Evolutionary conservation across 2,888 invertebrate genomes (phyloP), one percentile per base, ranked within the genome.

Genomic region (Eustalomyia histrio): DNA sequence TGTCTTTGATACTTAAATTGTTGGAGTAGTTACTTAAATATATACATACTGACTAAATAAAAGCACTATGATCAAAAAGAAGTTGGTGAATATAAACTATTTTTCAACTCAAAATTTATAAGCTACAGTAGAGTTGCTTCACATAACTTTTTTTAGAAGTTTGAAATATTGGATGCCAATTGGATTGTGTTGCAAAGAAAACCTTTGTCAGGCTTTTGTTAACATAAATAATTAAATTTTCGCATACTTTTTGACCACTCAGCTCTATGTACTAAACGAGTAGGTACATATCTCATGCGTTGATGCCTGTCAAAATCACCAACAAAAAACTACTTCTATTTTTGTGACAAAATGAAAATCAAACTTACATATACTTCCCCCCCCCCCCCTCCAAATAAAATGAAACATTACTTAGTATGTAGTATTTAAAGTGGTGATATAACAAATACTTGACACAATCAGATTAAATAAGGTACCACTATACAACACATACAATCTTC

Each of bases 361-460:
- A 17, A 52, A 57, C 16, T 16, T 33, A 50, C n/a, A 64, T 9
- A 33, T 57, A 14, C 24, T 57, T 16, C 9, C 16, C 57, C 57
- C 24, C 21, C 9, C n/a, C n/a, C n/a, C n/a, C n/a, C n/a, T n/a
- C n/a, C n/a, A 55, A 10, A 24, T 21, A 21, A 69, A 24, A 5
- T 50, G 33, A 17, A 60, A 76, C 21, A 71, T 61, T 53, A 60
- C 47, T 78, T 65, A n/a, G 29, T 58, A 67, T 57, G 61, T 61
- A 71, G 74, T 75, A 75, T 61, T 81, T 69, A 67, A 78, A 81
- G 78, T 81, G 78, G 78, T 75, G 81, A 73, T 81, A 63, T 63
- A 65, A 81, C 81, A 75, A 78, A 80, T 65, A 76, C 76, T 74
- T 76, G 76, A 78, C 71, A 76, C 81, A 81, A 78, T 78, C 78